Conservation (phyloP, 2,888 invertebrate species). For the Xanthia togata region DNA sequence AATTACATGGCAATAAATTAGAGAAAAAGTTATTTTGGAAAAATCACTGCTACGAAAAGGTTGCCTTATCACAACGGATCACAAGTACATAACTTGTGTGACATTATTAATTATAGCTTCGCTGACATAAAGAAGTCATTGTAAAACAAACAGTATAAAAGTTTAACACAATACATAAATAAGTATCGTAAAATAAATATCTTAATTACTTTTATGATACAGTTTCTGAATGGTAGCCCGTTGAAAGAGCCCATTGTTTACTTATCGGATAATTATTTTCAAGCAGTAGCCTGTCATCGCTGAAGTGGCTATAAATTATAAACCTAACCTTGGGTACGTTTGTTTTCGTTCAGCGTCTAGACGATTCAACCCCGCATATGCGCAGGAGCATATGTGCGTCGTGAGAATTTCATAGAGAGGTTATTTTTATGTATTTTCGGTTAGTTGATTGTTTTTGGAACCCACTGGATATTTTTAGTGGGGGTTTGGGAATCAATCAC, state of each 20-base stretch:
- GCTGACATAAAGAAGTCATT: slow-evolving; percentile 27
- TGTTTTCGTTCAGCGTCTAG: slow-evolving; percentile 82
- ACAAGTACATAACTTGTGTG: not conserved
- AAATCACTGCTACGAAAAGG: not conserved
- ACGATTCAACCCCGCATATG: slow-evolving; percentile 72
- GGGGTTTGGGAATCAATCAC: not conserved
- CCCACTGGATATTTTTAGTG: slow-evolving; percentile 35
- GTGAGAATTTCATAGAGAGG: slow-evolving; percentile 81
- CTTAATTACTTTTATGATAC: slow-evolving; percentile 55
- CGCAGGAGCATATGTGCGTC: slow-evolving; percentile 65
- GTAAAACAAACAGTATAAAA: slow-evolving; percentile 27
- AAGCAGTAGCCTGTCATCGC: slow-evolving; percentile 80
- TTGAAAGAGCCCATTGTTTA: slow-evolving; percentile 83
- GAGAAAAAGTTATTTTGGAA: not conserved
- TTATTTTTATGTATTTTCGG: slow-evolving; percentile 61
- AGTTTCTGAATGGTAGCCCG: slow-evolving; percentile 50
- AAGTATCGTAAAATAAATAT: slow-evolving; percentile 48
- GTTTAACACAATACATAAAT: slow-evolving; percentile 41
- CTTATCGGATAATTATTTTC: slow-evolving; percentile 78
- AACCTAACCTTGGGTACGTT: slow-evolving; percentile 87
- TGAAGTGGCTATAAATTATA: slow-evolving; percentile 88
- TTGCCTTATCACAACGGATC: not conserved
- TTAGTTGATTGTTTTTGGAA: slow-evolving; percentile 58
- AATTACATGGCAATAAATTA: not conserved
- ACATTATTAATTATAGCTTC: slow-evolving; percentile 9